Base-by-base conservation (phyloP, 2,113 vertebrate species). In the Mionectes macconnelli region DNA sequence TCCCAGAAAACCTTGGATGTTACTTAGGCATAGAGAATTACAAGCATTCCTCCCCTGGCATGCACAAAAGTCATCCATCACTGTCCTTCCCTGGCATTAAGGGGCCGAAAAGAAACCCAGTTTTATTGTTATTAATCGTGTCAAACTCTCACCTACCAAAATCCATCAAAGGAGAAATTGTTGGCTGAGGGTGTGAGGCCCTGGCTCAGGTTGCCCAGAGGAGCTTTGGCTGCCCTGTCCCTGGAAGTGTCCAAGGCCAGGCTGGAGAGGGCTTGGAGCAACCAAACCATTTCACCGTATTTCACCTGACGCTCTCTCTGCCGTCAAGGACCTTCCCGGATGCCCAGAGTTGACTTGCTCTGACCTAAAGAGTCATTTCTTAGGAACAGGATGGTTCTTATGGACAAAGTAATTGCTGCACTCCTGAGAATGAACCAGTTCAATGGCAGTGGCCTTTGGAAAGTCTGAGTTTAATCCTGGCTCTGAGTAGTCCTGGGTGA, bases 391-490 rank as follows among this genome's bases (percentile, higher is more conserved):
- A 67, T 4, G 10, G 8, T 5, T 56, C 55, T 31, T n/a, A 10
- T 19, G 4, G 0, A 9, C 44, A 35, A 67, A 84, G 52, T n/a
- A 57, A 86, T 63, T 27, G 16, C 17, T n/a, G 52, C 4, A 1
- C 37, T 52, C n/a, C 47, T 49, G 74, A 42, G 84, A 87, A 62
- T 4, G 56, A 52, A 27, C 28, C 57, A 55, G 45, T 1, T 31
- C 18, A 30, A 84, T 55, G 82, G 95, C 91, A 57, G 31, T 3
- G 10, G 57, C 60, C 88, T 9, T 40, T 53, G 93, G 94, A 96
- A 94, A 94, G 49, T 96, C 60, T 96, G 92, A 96, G 79, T 49
- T 78, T 21, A 37, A 52, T 50, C 80, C 92, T 95, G 96, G 96
- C 93, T 93, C 28, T 3, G 66, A 93, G 57, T 3, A 78, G 73